Percentiles rank a stretch among this genome's conserved stretches.
phyloP scores from a whole-genome alignment of 1,140 invertebrate genomes.

The Aphaenogaster rudis region DNA sequence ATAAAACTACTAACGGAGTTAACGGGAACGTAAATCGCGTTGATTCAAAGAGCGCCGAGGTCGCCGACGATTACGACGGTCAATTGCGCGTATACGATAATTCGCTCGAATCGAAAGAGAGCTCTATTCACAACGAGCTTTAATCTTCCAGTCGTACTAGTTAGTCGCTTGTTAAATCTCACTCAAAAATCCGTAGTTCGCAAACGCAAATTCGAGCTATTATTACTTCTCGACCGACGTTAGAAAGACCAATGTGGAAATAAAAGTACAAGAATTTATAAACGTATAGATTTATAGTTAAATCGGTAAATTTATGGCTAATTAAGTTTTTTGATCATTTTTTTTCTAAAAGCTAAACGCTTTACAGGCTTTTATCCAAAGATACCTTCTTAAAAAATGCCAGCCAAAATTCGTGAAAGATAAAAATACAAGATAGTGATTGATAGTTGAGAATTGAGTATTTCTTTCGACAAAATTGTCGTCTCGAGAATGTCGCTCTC shows the following conservation, averaged over 20 bases:
- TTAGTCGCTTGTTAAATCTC: constrained; percentile 17
- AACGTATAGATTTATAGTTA: not conserved
- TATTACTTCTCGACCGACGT: not conserved
- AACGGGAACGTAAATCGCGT: not conserved
- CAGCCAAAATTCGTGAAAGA: not conserved
- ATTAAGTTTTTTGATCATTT: not conserved
- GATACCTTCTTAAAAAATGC: not conserved
- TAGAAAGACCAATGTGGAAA: not conserved
- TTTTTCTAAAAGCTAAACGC: not conserved
- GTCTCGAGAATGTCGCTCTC: not conserved
- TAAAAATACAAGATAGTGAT: no score
- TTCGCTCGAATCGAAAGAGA: constrained; percentile 21
- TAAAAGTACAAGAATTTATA: not conserved
- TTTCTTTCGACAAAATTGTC: not conserved
- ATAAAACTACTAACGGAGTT: constrained; percentile 28
- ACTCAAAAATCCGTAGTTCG: not conserved
- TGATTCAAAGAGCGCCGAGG: constrained; percentile 10
- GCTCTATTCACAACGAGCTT: constrained; percentile 4
- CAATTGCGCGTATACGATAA: constrained; percentile 32
- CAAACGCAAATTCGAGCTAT: not conserved
- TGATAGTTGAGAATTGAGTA: not conserved
- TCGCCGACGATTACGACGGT: not conserved
- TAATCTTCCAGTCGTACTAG: not conserved
- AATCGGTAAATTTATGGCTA: not conserved
- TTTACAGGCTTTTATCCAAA: not conserved